Base-by-base conservation (phyloP, 2,888 invertebrate genomes). In the Lycocerus yunnanus region DNA sequence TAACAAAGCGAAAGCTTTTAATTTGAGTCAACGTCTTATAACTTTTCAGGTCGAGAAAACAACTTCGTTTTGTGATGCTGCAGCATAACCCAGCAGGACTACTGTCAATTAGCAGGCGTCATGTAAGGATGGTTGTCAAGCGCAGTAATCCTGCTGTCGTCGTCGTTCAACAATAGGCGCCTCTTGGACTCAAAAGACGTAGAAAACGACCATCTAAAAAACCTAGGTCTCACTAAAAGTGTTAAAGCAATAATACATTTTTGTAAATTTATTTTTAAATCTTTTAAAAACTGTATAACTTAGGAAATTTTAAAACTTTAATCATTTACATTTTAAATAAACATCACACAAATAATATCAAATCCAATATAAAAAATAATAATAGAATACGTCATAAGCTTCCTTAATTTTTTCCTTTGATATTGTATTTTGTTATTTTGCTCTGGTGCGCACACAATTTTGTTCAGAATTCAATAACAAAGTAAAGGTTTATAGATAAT, bases 401-500 rank as follows among this genome's bases (percentile, higher is more conserved):
- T 58, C 61, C 69, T 66, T 66, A 74, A 68, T 71, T 71, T 74
- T 66, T 74, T 68, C 59, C 67, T 74, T 71, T 68, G 69, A 68
- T 71, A 71, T 72, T 69, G 43, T 43, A 43, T 43, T 43, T 68
- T 63, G 61, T 72, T 71, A 68, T 16, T 74, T 65, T 65, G 59
- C 63, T 68, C 65, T 66, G 66, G 71, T 66, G 67, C 70, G 67
- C 67, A 66, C 71, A 66, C 58, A 67, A 72, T 74, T 77, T 79
- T 78, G 77, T 77, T 80, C 80, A 78, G 80, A 82, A 82, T 82
- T 81, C 81, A 81, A 82, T 81, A 82, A 82, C 79, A 80, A 80
- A 80, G 80, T 79, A 77, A 80, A 78, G 81, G 76, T 81, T 81
- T 79, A 78, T 75, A 78, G 76, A 76, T 79, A 80, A 81, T 80